phyloP scores from a whole-genome alignment of 2,888 invertebrate genomes.

The Chrysomela aeneicollis region DNA sequence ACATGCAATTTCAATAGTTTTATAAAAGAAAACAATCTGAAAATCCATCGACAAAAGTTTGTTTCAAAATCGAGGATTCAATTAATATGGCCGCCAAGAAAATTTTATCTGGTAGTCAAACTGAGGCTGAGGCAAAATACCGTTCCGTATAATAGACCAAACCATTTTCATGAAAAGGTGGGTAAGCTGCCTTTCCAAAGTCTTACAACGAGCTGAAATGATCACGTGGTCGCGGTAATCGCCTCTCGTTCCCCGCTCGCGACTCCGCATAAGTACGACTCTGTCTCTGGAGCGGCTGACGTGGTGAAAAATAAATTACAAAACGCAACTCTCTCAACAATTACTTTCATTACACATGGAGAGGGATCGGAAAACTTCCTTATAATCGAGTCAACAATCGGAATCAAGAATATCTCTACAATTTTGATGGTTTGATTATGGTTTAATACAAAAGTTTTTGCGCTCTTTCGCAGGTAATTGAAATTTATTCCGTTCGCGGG shows the following conservation, averaged over 20 bases:
- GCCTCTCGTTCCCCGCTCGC: constrained; percentile 38
- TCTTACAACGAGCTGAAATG: constrained; percentile 52
- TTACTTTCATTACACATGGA: constrained; percentile 11
- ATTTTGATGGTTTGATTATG: constrained; percentile 24
- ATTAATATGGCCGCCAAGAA: constrained; percentile 48
- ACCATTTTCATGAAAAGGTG: constrained; percentile 61
- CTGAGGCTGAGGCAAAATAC: constrained; percentile 55
- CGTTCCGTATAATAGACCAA: constrained; percentile 58
- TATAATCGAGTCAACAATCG: not conserved
- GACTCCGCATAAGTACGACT: constrained; percentile 39
- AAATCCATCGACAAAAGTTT: not conserved
- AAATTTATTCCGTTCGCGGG: constrained; percentile 41
- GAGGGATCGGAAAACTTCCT: not conserved
- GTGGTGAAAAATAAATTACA: constrained; percentile 45
- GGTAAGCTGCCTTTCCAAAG: constrained; percentile 55
- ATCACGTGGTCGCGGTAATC: constrained; percentile 49
- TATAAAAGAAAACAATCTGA: not conserved
- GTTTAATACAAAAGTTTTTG: too few relatives aligned
- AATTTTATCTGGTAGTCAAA: constrained; percentile 52
- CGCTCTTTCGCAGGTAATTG: constrained; percentile 38
- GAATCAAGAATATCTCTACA: not conserved
- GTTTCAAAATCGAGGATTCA: constrained; percentile 24
- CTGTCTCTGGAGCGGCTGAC: constrained; percentile 42
- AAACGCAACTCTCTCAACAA: constrained; percentile 29
- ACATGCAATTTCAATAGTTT: not conserved